Evolutionary conservation across 2,113 vertebrate species (phyloP), one percentile per base, ranked within the genome.

Genomic region (Ictalurus furcatus): DNA sequence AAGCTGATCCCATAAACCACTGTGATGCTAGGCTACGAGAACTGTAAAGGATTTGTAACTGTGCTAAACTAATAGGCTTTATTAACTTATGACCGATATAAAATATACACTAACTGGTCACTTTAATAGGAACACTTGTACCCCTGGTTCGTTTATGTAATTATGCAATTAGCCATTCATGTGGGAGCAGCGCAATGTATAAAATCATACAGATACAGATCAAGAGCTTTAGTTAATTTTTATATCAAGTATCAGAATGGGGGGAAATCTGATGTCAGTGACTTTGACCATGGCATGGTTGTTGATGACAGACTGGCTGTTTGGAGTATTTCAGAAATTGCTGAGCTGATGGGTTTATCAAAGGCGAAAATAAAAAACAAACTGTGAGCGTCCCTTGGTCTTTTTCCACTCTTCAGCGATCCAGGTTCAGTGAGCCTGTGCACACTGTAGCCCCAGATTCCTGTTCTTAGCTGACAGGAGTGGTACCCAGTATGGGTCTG

Each of bases 281-380:
- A 83, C 58, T 37, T 37, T 61, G 34, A 81, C 54, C 16, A 8
- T 59, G 19, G 3, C 1, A 23, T 37, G 21, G 4, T 14, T 61
- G 58, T 84, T 63, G 21, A 17, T 82, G 34, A 6, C 16, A 17
- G 58, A 63, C 34, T 28, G 21, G 58, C 34, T 63, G 34, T 13
- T 63, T 61, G 63, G 58, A 63, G 81, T 14, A 63, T 61, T 84
- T 63, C 5, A 44, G 34, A 84, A 84, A 63, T 21, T 84, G 81
- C 58, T 63, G 81, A 63, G 63, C 21, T 44, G 0, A 5, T 30
- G 28, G 7, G 19, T 61, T 83, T 76, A 14, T 83, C 11, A 37
- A 44, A 13, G 37, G 23, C 54, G 9, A 34, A 37, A 58, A 82
- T 19, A 82, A 84, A 30, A 82, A 61, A 8, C 28, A 84, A 16